Evolutionary conservation across 2,113 vertebrate species (phyloP).

Genomic region (Ammospiza nelsoni): DNA sequence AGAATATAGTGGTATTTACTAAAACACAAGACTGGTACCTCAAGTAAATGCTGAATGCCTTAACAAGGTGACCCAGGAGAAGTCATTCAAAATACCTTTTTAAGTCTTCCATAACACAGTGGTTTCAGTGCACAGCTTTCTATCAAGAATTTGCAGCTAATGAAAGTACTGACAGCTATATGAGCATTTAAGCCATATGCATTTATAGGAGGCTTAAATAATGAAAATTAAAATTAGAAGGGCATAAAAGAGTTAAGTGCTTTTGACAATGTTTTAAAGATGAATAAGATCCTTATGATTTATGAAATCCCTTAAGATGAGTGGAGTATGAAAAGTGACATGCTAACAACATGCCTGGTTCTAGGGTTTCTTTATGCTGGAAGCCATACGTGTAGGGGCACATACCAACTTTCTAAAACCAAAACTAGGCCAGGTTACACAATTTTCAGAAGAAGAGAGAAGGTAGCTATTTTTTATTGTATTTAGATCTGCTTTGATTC

Average conservation of each 20-base stretch:
- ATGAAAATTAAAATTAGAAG: conserved; percentile 40
- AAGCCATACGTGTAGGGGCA: background rate
- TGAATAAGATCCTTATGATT: background rate
- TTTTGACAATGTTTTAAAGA: conserved; percentile 16
- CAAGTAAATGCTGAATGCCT: background rate
- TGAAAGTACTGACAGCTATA: conserved; percentile 47
- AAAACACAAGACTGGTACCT: background rate
- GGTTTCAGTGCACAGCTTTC: background rate
- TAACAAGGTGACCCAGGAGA: background rate
- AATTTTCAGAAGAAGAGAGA: background rate
- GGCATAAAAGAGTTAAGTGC: background rate
- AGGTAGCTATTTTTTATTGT: background rate
- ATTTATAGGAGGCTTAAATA: conserved; percentile 21
- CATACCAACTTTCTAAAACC: background rate
- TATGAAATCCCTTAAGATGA: background rate
- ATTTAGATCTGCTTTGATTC: background rate
- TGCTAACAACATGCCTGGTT: conserved; percentile 19
- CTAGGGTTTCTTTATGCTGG: conserved; percentile 25
- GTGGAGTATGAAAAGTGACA: background rate
- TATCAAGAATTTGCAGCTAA: background rate
- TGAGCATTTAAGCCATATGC: background rate
- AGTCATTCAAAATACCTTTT: background rate
- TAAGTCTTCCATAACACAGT: background rate
- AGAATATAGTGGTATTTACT: background rate
- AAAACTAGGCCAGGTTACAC: background rate